Conservation (phyloP, 2,113 vertebrate species). For the Desmodus rotundus region DNA sequence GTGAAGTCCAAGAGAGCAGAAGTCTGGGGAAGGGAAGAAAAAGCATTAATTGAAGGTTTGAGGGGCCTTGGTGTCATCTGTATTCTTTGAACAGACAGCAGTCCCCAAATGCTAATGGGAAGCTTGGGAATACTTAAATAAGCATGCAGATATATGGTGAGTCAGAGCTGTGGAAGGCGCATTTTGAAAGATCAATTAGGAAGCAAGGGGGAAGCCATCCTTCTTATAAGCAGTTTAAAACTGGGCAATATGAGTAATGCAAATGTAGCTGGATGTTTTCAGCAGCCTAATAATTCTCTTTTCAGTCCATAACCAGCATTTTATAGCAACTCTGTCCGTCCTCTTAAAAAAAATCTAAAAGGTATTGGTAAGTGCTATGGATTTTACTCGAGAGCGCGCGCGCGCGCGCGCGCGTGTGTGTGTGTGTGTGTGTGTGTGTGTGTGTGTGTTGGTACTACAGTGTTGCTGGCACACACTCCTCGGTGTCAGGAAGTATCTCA, state of each 20-base stretch:
- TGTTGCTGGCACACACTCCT: background rate
- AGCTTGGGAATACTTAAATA: background rate
- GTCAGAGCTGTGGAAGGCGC: background rate
- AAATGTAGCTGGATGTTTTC: background rate
- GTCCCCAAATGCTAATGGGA: background rate
- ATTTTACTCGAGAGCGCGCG: background rate
- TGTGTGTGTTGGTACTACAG: background rate
- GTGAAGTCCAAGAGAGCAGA: background rate
- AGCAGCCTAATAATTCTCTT: background rate
- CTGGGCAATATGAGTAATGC: background rate
- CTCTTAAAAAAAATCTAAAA: background rate
- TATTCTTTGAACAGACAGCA: background rate
- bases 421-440: background rate
- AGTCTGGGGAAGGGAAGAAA: background rate
- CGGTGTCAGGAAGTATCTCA: background rate
- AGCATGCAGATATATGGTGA: background rate
- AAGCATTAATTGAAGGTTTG: background rate
- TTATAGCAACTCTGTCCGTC: background rate
- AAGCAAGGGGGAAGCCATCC: background rate
- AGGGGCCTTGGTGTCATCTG: background rate
- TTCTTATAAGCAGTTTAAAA: background rate
- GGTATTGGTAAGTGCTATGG: background rate
- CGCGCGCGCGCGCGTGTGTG: background rate
- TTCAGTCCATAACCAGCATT: background rate
- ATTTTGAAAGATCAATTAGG: slow-evolving; percentile 19